These are phyloP conservation scores for Molossus molossus DNA, from an alignment of 2,797 vertebrate genomes.

Conservation along the genomic window DNA sequence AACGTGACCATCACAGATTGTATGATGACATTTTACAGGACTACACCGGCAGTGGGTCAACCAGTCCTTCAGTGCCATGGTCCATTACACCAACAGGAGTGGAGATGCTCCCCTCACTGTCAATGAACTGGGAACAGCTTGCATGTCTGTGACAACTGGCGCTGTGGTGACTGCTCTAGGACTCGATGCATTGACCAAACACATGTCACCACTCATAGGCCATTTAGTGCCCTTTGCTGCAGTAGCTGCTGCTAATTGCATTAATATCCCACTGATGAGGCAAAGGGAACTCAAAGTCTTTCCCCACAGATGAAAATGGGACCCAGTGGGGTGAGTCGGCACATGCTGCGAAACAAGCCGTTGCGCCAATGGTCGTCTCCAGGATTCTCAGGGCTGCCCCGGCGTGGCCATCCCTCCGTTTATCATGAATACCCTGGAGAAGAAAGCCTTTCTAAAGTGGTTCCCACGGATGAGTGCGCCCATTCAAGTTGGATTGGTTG, in stretches of 20 bases:
- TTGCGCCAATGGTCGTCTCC: conserved; percentile 97
- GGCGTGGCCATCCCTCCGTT: conserved; percentile 92
- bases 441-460: conserved; percentile 87
- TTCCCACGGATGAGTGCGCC: conserved; percentile 99
- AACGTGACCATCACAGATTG: conserved; percentile 99
- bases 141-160: conserved; percentile 97
- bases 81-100: conserved; percentile 98
- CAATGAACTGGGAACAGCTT: conserved; percentile 96
- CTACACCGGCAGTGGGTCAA: conserved; percentile 99
- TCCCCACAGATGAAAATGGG: conserved; percentile 95
- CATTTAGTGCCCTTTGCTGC: no score
- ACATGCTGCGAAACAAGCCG: conserved; percentile 97
- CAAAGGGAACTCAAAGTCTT: conserved; percentile 96
- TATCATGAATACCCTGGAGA: no score
- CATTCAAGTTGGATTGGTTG: conserved; percentile 98
- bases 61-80: conserved; percentile 99
- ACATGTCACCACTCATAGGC: conserved; percentile 96
- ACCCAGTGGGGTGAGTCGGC: conserved; percentile 96
- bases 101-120: conserved; percentile 97
- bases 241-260: no score
- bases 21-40: conserved; percentile 99
- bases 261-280: no score
- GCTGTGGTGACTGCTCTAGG: conserved; percentile 98
- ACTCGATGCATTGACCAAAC: conserved; percentile 98
- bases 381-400: conserved; percentile 98